A percentile compares a stretch with the other conserved stretches of the same genome.
Conservation (phyloP, 2,113 vertebrate genomes). For the Regulus satrapa region DNA sequence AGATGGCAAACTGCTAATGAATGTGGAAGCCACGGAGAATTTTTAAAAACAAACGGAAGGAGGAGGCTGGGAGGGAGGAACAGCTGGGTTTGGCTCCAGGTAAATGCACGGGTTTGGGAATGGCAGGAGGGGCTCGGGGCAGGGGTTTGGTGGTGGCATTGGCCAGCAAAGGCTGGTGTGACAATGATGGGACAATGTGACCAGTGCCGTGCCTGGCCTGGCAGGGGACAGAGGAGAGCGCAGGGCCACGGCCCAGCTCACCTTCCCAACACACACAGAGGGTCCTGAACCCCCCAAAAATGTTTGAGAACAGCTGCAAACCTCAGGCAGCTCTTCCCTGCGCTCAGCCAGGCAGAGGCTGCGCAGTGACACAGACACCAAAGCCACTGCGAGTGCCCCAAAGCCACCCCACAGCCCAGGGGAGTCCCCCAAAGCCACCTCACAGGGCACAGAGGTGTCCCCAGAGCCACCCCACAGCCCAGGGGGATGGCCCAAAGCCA, state of each 20-base stretch:
- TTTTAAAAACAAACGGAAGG: slow-evolving; percentile 16
- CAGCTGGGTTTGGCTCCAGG: background rate
- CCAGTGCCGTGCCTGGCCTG: background rate
- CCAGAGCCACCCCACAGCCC: too few species aligned
- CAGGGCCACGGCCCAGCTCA: accelerated
- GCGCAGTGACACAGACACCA: background rate
- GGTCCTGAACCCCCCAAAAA: background rate
- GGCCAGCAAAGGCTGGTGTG: background rate
- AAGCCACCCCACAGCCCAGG: background rate
- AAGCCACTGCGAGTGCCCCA: background rate
- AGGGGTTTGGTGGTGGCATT: background rate
- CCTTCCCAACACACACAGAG: background rate
- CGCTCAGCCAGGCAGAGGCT: background rate
- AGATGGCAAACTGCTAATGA: slow-evolving; percentile 71
- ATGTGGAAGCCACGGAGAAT: slow-evolving; percentile 22
- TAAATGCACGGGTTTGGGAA: background rate
- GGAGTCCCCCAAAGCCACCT: background rate
- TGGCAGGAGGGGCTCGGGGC: background rate
- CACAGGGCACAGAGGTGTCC: too few species aligned
- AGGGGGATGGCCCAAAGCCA: too few species aligned
- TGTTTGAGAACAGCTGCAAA: background rate
- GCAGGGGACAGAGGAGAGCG: background rate
- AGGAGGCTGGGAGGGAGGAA: background rate
- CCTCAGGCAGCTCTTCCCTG: background rate
- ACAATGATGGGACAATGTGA: background rate